Evolutionary conservation across 1,140 invertebrate genomes (phyloP).

Genomic region (Riptortus pedestris): DNA sequence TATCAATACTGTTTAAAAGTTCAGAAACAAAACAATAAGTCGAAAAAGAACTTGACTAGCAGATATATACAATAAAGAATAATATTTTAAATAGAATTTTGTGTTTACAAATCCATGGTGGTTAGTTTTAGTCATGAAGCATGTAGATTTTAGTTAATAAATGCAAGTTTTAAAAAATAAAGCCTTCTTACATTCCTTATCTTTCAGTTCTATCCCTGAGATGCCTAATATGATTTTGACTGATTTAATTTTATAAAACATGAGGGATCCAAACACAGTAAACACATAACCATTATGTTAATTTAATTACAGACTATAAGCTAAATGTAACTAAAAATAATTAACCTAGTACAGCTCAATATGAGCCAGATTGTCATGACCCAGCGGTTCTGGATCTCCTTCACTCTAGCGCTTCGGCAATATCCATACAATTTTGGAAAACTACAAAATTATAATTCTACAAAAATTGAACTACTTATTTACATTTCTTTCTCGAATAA

Average conservation of each 20-base stretch:
- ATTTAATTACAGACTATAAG: constrained; percentile 7
- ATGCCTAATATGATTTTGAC: constrained; percentile 5
- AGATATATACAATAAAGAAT: constrained; percentile 6
- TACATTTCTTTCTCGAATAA: neutral
- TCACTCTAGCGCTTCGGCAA: neutral
- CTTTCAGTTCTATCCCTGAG: constrained; percentile 15
- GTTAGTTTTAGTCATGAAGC: constrained; percentile 6
- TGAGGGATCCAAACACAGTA: neutral
- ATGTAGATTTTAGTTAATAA: constrained; percentile 7
- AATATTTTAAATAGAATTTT: neutral
- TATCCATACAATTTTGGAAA: constrained; percentile 3
- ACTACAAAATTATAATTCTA: constrained; percentile 11
- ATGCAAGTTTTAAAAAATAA: constrained; percentile 12
- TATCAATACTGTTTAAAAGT: constrained; percentile 6
- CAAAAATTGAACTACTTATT: constrained; percentile 7
- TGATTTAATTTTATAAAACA: neutral
- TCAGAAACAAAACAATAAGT: neutral
- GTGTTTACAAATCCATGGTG: constrained; percentile 2
- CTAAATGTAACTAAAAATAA: constrained; percentile 8
- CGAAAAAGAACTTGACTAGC: neutral
- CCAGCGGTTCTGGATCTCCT: neutral
- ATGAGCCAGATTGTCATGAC: neutral
- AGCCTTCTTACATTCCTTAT: neutral
- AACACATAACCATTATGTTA: constrained; percentile 3
- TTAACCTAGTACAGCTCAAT: constrained; percentile 5